These are phyloP conservation scores for Pelvicachromis taeniatus DNA, from an alignment of 2,113 vertebrate species.

Conservation along the genomic window DNA sequence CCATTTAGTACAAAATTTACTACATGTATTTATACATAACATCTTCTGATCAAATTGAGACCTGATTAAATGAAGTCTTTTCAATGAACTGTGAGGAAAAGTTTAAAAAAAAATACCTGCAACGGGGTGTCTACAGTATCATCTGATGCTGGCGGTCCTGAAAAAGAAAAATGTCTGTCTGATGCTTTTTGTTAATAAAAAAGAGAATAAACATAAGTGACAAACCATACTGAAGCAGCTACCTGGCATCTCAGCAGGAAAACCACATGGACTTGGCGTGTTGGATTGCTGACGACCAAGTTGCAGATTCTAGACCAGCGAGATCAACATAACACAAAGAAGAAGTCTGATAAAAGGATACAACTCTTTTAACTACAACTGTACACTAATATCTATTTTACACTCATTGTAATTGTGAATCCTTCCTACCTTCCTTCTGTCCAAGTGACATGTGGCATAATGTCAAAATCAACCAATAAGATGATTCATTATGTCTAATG, in stretches of 20 bases:
- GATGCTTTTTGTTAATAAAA: not conserved
- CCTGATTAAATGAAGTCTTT: not conserved
- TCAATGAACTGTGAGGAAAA: not conserved
- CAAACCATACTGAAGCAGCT: not conserved
- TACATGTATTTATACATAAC: accelerated
- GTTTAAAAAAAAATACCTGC: not conserved
- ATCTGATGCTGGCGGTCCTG: not conserved
- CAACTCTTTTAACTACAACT: not conserved
- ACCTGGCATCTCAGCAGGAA: not conserved
- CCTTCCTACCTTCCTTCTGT: not conserved
- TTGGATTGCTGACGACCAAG: not conserved
- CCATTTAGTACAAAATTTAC: accelerated
- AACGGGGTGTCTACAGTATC: not conserved
- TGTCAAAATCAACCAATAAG: not conserved
- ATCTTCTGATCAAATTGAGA: not conserved
- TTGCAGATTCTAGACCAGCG: not conserved
- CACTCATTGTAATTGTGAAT: accelerated
- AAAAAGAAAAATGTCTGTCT: not conserved
- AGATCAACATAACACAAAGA: not conserved
- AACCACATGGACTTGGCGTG: accelerated
- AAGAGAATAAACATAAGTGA: not conserved
- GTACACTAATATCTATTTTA: not conserved
- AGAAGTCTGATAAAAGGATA: not conserved
- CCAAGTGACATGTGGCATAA: not conserved
- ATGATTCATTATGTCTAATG: not conserved